Base-by-base conservation (phyloP, 1,140 invertebrate genomes). In the Holotrichia oblita region DNA sequence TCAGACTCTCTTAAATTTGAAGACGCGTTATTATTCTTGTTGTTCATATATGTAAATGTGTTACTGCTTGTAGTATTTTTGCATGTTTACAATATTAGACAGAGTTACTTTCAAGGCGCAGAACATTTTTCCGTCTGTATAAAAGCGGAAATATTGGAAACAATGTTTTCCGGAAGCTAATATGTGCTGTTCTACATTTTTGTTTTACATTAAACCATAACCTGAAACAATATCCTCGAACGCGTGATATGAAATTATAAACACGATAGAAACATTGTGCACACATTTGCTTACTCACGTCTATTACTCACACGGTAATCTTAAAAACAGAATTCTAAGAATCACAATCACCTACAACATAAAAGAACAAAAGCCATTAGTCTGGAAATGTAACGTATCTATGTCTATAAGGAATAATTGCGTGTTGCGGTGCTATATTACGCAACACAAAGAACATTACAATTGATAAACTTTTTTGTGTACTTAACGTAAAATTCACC, bases 381-480 rank as follows among this genome's bases (percentile, higher is more conserved):
- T 17, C 14, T 55, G 6, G 48, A 55, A 55, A 55, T 17, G 48
- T 55, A 55, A 55, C 48, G 48, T 17, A 55, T 14, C 12, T 55
- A 17, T 14, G 48, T 55, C 14, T 55, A 55, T n/a, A 55, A 55
- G 48, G 48, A 55, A 55, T 22, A 69, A 69, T 69, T 69, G 27
- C 61, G 27, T 27, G 61, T 12, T 7, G 20, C 27, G 27, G 27
- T 69, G 61, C 61, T 6, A 27, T 27, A 34, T 69, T 69, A 69
- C 61, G 22, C 61, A 69, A 69, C 22, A 10, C 61, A 22, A 69
- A 17, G 48, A 55, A 17, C 6, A 10, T 17, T 69, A 69, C 61
- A 22, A 69, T 69, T 69, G 61, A 69, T 69, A 69, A 69, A 69
- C 17, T 69, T 74, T 34, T 74, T 74, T 44, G 40, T 34, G 73